A percentile compares a stretch with the other conserved stretches of the same genome.
phyloP scores from a whole-genome alignment of 2,113 vertebrate species.

The Catharus minimus region DNA sequence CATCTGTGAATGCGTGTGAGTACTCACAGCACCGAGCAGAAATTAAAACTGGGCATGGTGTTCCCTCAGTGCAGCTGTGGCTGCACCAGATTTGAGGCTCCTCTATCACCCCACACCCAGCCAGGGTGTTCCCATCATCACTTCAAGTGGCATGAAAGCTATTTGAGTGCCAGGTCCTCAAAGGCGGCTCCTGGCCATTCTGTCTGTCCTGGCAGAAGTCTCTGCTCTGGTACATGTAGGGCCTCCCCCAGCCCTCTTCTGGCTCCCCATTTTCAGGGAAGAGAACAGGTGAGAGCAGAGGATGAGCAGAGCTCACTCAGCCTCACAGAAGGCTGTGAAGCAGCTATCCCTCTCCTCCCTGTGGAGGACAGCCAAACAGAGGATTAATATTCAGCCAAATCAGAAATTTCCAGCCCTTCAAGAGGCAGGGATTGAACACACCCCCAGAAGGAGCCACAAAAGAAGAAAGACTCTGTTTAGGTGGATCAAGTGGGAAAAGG shows the following conservation, averaged over 20 bases:
- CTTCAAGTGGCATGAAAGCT: neutral
- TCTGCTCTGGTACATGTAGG: neutral
- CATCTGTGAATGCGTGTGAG: fast-evolving
- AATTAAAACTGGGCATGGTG: neutral
- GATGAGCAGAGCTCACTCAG: neutral
- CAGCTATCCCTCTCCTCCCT: neutral
- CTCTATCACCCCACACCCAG: neutral
- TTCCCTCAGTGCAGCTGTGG: neutral
- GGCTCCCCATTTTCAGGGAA: neutral
- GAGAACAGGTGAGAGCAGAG: neutral
- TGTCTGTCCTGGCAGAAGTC: neutral
- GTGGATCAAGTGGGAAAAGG: neutral
- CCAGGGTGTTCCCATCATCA: neutral
- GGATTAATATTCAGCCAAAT: neutral
- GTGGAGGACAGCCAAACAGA: neutral
- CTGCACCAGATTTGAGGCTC: neutral
- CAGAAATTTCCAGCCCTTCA: neutral
- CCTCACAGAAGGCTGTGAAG: neutral
- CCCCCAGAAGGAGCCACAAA: neutral
- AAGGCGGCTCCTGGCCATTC: neutral
- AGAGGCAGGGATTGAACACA: neutral
- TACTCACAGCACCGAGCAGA: fast-evolving
- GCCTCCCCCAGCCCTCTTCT: neutral
- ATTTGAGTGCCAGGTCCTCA: neutral
- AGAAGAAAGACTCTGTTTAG: neutral